Evolutionary conservation across 2,113 vertebrate species (phyloP).

Genomic region (Pachycephala philippinensis): DNA sequence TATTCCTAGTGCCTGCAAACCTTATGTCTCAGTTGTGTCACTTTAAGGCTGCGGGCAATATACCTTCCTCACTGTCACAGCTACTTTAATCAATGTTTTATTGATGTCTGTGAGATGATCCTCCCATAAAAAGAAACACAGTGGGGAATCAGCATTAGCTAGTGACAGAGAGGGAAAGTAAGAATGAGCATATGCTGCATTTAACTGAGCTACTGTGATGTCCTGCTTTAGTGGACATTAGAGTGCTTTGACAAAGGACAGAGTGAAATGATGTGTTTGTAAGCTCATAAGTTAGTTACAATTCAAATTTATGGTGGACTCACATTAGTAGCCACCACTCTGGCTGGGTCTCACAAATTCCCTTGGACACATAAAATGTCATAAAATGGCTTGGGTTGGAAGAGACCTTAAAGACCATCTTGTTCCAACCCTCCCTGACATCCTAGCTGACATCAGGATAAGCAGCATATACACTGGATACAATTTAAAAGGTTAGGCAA

Average conservation of each 20-base stretch:
- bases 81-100: neutral
- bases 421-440: neutral
- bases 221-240: neutral
- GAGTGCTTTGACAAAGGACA: neutral
- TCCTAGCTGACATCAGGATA: accelerated
- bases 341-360: neutral
- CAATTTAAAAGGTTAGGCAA: neutral
- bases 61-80: neutral
- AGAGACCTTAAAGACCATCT: neutral
- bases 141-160: neutral
- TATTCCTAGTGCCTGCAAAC: accelerated
- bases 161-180: neutral
- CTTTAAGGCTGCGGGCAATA: neutral
- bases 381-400: neutral
- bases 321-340: neutral
- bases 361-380: neutral
- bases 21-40: neutral
- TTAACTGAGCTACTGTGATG: neutral
- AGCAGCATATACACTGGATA: neutral
- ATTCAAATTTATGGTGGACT: neutral
- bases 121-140: neutral
- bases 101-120: neutral
- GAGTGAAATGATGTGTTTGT: neutral
- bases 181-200: neutral
- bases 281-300: neutral